phyloP scores from a whole-genome alignment of 2,797 vertebrate genomes.

The Parotocinclus haroldoi region DNA sequence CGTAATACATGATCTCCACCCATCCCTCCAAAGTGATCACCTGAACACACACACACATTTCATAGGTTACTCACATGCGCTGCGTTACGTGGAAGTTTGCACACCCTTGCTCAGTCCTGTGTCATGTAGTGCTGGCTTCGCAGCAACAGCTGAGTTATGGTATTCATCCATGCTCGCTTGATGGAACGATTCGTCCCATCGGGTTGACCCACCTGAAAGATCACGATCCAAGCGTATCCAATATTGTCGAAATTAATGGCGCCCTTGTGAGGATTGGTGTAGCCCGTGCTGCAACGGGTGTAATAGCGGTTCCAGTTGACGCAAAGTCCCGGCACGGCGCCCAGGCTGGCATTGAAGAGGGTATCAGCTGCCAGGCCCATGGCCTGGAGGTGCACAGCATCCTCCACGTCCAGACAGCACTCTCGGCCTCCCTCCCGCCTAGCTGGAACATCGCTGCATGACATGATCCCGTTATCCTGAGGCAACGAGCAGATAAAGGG shows the following conservation, averaged over 20 bases:
- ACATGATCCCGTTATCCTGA: conserved; percentile 96
- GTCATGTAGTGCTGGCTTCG: no score
- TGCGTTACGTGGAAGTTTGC: no score
- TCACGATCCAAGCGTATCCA: conserved; percentile 96
- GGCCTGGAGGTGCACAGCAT: conserved; percentile 79
- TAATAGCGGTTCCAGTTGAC: conserved; percentile 98
- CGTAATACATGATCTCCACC: conserved; percentile 99
- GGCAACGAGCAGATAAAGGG: conserved; percentile 97
- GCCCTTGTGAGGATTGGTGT: conserved; percentile 91
- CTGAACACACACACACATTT: conserved; percentile 60
- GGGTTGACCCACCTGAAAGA: conserved; percentile 90
- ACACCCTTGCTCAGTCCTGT: no score
- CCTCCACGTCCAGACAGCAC: conserved; percentile 90
- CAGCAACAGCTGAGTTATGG: no score
- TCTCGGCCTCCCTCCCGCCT: conserved; percentile 82
- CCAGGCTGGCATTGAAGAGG: conserved; percentile 76
- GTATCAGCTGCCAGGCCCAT: conserved; percentile 74
- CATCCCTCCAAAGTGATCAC: conserved; percentile 98
- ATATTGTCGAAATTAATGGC: conserved; percentile 99
- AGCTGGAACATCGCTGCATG: conserved; percentile 84
- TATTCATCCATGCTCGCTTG: no score
- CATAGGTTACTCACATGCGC: neutral
- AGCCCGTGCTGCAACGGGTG: conserved; percentile 86
- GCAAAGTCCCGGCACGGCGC: conserved; percentile 74
- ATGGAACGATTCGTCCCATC: no score